Conservation (phyloP, 2,888 invertebrate species). For the Agrochola macilenta region DNA sequence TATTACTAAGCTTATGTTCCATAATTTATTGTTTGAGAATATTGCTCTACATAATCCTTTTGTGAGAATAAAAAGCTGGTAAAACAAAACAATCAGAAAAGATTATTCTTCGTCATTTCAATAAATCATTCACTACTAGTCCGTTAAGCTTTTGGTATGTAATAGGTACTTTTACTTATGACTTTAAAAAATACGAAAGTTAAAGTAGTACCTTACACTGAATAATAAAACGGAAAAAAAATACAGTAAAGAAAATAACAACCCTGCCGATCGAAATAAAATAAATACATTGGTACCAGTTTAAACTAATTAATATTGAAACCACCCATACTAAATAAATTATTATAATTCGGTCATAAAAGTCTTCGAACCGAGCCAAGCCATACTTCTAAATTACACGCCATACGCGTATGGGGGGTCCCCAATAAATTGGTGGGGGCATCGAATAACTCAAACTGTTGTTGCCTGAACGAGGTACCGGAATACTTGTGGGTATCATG, state of each 20-base stretch:
- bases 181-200: background rate
- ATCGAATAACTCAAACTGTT: constrained; percentile 51
- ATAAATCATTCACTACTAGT: too few relatives aligned
- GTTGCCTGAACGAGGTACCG: constrained; percentile 35
- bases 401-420: constrained; percentile 16
- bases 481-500: constrained; percentile 29
- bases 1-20: background rate
- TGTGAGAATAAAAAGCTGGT: background rate
- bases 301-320: background rate
- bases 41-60: background rate
- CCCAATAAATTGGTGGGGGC: constrained; percentile 46
- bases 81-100: background rate
- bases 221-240: background rate
- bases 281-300: background rate
- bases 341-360: constrained; percentile 9
- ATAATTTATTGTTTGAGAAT: background rate
- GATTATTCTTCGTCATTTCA: background rate
- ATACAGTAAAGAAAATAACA: background rate
- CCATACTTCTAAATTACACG: constrained; percentile 4
- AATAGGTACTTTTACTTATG: background rate
- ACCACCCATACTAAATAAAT: background rate
- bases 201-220: background rate
- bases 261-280: too few relatives aligned
- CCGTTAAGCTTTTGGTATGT: background rate
- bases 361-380: background rate